Evolutionary conservation across 2,113 vertebrate species (phyloP).

Genomic region (Bubo bubo): DNA sequence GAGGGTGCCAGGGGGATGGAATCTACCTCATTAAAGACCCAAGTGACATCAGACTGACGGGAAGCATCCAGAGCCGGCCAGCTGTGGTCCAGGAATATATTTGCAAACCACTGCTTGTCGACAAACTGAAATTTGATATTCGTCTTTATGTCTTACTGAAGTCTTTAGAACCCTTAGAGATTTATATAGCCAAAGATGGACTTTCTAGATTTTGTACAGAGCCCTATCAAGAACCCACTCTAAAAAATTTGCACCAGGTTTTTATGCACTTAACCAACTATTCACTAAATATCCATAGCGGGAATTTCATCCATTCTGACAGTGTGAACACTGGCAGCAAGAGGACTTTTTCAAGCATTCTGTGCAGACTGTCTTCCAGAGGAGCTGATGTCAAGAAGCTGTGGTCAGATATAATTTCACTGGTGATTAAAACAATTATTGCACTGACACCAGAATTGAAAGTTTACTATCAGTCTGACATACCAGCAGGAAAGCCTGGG

Average conservation of each 20-base stretch:
- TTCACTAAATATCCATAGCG: slow-evolving; percentile 92
- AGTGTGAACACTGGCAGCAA: slow-evolving; percentile 92
- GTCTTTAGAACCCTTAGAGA: slow-evolving; percentile 92
- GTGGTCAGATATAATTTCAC: slow-evolving; percentile 95
- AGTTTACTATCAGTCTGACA: slow-evolving; percentile 92
- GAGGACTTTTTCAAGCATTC: slow-evolving; percentile 92
- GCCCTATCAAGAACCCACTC: slow-evolving; percentile 91
- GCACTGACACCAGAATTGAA: slow-evolving; percentile 94
- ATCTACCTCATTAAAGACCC: slow-evolving; percentile 98
- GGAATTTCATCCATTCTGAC: slow-evolving; percentile 94
- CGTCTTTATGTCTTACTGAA: slow-evolving; percentile 94
- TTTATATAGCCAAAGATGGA: slow-evolving; percentile 96
- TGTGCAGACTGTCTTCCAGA: slow-evolving; percentile 86
- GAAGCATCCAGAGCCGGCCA: slow-evolving; percentile 83
- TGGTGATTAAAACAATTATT: slow-evolving; percentile 96
- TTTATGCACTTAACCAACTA: slow-evolving; percentile 99
- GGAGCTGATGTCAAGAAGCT: slow-evolving; percentile 93
- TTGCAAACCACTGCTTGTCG: slow-evolving; percentile 89
- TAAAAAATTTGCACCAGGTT: slow-evolving; percentile 91
- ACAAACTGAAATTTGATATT: slow-evolving; percentile 97
- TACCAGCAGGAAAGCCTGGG: slow-evolving; percentile 91
- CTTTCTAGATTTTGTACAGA: slow-evolving; percentile 96
- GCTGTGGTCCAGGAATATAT: slow-evolving; percentile 96
- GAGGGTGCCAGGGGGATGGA: slow-evolving; percentile 95
- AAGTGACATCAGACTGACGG: slow-evolving; percentile 79